Evolutionary conservation across 2,113 vertebrate species (phyloP).

Genomic region (Ctenodactylus gundi): DNA sequence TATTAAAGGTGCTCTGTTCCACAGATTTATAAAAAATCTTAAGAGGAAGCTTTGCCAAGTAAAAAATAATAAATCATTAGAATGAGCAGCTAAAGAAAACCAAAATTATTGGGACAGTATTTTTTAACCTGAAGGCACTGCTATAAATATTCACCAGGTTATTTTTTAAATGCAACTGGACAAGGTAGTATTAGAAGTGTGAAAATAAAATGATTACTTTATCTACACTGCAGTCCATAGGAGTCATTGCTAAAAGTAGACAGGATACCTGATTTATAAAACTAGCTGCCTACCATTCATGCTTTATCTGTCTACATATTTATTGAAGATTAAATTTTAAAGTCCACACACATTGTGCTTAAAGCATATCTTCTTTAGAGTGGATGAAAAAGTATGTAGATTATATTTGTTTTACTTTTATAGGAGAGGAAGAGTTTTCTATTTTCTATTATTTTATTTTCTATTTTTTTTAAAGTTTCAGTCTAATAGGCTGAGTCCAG

Average conservation of each 20-base stretch:
- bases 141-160: not conserved
- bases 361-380: not conserved
- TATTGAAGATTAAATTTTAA: not conserved
- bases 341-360: not conserved
- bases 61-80: not conserved
- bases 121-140: not conserved
- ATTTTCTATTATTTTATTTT: too few relatives aligned
- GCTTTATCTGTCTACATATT: not conserved
- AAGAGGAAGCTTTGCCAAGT: not conserved
- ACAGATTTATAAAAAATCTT: not conserved
- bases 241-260: not conserved
- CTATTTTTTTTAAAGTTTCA: too few relatives aligned
- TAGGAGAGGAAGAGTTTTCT: too few relatives aligned
- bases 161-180: not conserved
- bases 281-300: not conserved
- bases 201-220: not conserved
- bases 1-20: not conserved
- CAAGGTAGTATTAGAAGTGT: not conserved
- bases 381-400: not conserved
- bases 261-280: not conserved
- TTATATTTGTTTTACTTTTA: too few relatives aligned
- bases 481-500: not conserved
- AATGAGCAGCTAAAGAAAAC: not conserved
- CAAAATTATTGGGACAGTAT: not conserved
- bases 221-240: not conserved